Conservation (phyloP, 92 coral and sea anemone species). For the Diadumene lineata region DNA sequence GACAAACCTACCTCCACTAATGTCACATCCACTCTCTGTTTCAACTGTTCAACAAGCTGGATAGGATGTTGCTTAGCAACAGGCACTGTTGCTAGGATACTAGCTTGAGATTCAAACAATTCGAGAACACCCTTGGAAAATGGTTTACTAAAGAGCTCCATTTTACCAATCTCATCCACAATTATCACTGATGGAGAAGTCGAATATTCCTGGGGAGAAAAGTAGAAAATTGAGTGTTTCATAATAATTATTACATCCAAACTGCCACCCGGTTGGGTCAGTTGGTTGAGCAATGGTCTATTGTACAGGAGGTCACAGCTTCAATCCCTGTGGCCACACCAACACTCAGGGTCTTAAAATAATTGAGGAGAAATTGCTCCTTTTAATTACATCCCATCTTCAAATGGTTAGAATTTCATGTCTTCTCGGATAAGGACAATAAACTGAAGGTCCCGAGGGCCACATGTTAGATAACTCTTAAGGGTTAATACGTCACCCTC, state of each 20-base stretch:
- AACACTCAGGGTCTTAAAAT: too few relatives aligned
- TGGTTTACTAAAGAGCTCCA: constrained; percentile 83
- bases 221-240: not conserved
- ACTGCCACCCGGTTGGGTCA: too few relatives aligned
- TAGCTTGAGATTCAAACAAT: constrained; percentile 52
- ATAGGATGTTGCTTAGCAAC: constrained; percentile 67
- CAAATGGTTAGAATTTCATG: too few relatives aligned
- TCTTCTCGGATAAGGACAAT: too few relatives aligned
- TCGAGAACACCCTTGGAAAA: constrained; percentile 65
- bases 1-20: constrained; percentile 80
- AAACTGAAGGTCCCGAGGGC: too few relatives aligned
- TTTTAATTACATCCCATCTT: too few relatives aligned
- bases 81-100: constrained; percentile 83
- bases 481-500: too few relatives aligned
- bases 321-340: too few relatives aligned
- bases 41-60: constrained; percentile 79
- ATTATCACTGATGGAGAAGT: constrained; percentile 45
- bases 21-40: constrained; percentile 60
- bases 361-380: too few relatives aligned
- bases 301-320: too few relatives aligned
- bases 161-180: constrained; percentile 91
- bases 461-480: too few relatives aligned
- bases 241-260: not conserved
- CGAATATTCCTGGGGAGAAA: not conserved
- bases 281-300: too few relatives aligned